Evolutionary conservation across 2,888 invertebrate genomes (phyloP), one percentile per base, ranked within the genome.

Genomic region (Acleris sparsana): DNA sequence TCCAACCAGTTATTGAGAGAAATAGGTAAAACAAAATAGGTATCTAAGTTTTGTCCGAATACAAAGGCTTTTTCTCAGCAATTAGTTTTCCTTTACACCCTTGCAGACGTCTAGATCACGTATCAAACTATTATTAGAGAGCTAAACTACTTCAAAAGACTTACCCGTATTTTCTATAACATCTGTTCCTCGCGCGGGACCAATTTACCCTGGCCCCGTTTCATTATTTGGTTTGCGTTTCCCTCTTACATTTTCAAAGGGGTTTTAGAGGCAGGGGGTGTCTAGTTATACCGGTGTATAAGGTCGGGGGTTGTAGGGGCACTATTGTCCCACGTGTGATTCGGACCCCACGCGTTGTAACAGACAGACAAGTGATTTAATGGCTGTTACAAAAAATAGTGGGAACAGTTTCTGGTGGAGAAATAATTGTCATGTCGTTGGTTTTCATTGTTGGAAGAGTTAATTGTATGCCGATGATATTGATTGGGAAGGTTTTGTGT

Each of bases 321-420:
- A 76, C 75, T 69, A 75, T 84, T 79, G 84, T 85, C 85, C 87
- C 89, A 88, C 87, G 86, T 87, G 89, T 82, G 78, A 70, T 72
- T 72, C 72, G 76, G 88, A 87, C 90, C 90, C 90, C 90, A 90
- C 90, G 89, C 90, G 82, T 83, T 77, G 88, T 75, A 63, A 71
- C 74, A 78, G 74, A 75, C 72, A 73, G 73, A 84, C 87, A 82
- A 84, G 87, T 90, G 89, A 90, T 90, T 89, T 89, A 89, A 84
- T 86, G 83, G 80, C 81, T 79, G 80, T 78, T 82, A 82, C 82
- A 79, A 83, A 84, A 82, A 80, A 74, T 73, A 71, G 71, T 69
- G 72, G 69, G 72, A 72, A 69, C 70, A 39, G 44, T 56, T 46
- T 57, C 61, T 61, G 64, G 51, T 56, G 44, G 29, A 55, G 60